A percentile compares a stretch with the other conserved stretches of the same genome.
Conservation (phyloP, 53 echinoderm and acorn worm species). For the Paracentrotus lividus region DNA sequence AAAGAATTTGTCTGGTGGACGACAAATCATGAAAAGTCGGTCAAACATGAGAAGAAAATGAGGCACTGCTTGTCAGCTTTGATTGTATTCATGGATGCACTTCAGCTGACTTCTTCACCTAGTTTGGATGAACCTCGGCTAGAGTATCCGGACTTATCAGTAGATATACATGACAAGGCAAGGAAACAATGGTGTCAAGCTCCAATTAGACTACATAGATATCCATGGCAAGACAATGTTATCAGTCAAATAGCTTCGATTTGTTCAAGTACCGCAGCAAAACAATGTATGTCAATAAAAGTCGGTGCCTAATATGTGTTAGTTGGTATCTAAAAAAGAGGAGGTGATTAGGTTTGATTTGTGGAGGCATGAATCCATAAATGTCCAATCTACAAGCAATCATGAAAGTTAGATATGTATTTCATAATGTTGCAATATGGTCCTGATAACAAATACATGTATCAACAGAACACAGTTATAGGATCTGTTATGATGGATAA, state of each 20-base stretch:
- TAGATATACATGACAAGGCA: background rate
- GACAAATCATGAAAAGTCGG: slow-evolving; percentile 6
- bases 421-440: background rate
- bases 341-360: background rate
- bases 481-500: background rate
- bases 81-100: background rate
- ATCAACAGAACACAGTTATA: background rate
- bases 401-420: background rate
- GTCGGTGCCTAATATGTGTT: background rate
- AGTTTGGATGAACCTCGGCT: background rate
- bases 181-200: slow-evolving; percentile 24
- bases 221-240: background rate
- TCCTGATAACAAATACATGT: background rate
- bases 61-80: slow-evolving; percentile 22
- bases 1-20: background rate
- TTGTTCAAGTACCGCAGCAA: background rate
- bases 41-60: background rate
- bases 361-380: background rate
- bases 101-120: background rate
- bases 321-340: too few relatives aligned
- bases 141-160: background rate
- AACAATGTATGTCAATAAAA: background rate
- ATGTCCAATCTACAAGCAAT: background rate
- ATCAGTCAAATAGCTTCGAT: background rate
- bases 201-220: background rate